Evolutionary conservation across 2,797 vertebrate species (phyloP).

Genomic region (Kryptopterus vitreolus): DNA sequence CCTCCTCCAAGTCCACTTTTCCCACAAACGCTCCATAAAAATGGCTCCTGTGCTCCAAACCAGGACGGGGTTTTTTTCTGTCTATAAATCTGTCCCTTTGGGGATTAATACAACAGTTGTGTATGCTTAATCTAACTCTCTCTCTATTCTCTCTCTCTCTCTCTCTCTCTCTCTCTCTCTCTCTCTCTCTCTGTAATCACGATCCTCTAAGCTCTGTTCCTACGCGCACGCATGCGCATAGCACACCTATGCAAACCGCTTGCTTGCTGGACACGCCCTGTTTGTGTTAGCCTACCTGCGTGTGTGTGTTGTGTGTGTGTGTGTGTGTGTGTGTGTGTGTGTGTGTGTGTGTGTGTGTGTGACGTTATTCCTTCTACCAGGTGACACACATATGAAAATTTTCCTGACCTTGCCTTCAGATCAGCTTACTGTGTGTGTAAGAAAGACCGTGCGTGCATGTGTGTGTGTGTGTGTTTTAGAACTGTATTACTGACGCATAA

Average conservation of each 20-base stretch:
- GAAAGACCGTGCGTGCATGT: background rate
- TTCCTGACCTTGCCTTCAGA: background rate
- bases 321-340: background rate
- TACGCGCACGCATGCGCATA: slow-evolving; percentile 73
- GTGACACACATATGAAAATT: slow-evolving; percentile 14
- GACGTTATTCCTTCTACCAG: slow-evolving; percentile 1
- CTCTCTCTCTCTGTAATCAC: slow-evolving; percentile 66
- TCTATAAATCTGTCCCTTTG: slow-evolving; percentile 72
- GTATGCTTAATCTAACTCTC: slow-evolving; percentile 75
- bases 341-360: background rate
- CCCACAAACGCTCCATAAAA: slow-evolving; percentile 72
- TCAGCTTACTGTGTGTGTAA: background rate
- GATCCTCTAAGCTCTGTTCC: slow-evolving; percentile 65
- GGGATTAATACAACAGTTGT: slow-evolving; percentile 82
- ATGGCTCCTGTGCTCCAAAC: slow-evolving; percentile 76
- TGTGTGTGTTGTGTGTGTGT: background rate
- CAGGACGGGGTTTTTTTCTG: slow-evolving; percentile 62
- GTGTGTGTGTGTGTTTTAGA: background rate
- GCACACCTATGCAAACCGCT: slow-evolving; percentile 1
- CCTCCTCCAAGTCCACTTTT: slow-evolving; percentile 56
- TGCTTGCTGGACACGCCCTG: slow-evolving; percentile 66
- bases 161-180: slow-evolving; percentile 56
- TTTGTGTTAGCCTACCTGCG: slow-evolving; percentile 21
- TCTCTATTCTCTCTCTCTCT: slow-evolving; percentile 58
- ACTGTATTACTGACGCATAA: background rate